Conservation (phyloP, 1,140 invertebrate species). For the Spodoptera frugiperda region DNA sequence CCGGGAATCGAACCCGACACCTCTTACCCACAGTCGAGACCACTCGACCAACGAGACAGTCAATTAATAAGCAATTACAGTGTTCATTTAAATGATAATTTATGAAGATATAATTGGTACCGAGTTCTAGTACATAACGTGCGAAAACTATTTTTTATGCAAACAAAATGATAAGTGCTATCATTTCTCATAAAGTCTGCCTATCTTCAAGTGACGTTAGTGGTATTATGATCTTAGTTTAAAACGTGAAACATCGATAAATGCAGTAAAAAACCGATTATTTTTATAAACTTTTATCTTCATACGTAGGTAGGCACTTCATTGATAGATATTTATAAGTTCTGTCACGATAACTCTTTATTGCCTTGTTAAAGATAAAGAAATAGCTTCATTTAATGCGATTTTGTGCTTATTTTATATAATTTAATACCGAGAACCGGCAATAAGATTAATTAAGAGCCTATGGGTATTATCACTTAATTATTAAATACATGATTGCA, state of each 20-base stretch:
- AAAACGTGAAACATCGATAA: slow-evolving; percentile 6
- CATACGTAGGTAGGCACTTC: not conserved
- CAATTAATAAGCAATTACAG: too few species aligned
- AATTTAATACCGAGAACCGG: too few species aligned
- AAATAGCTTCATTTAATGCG: too few species aligned
- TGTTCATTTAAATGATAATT: too few species aligned
- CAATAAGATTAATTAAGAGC: not conserved
- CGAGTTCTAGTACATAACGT: not conserved
- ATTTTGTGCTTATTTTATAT: too few species aligned
- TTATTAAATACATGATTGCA: too few species aligned
- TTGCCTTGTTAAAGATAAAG: too few species aligned
- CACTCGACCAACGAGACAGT: too few species aligned
- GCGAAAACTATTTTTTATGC: slow-evolving; percentile 10
- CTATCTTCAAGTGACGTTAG: not conserved
- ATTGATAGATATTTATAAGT: not conserved
- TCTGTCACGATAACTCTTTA: not conserved
- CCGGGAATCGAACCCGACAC: too few species aligned
- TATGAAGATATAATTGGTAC: not conserved
- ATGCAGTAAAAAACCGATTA: slow-evolving; percentile 5
- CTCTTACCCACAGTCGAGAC: too few species aligned
- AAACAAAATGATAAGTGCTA: slow-evolving; percentile 20
- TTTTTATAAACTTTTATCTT: not conserved
- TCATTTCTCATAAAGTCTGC: not conserved
- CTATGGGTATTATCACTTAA: too few species aligned
- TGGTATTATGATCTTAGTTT: slow-evolving; percentile 16